Evolutionary conservation across 1,140 invertebrate genomes (phyloP).

Genomic region (Philopotamus ludificatus): DNA sequence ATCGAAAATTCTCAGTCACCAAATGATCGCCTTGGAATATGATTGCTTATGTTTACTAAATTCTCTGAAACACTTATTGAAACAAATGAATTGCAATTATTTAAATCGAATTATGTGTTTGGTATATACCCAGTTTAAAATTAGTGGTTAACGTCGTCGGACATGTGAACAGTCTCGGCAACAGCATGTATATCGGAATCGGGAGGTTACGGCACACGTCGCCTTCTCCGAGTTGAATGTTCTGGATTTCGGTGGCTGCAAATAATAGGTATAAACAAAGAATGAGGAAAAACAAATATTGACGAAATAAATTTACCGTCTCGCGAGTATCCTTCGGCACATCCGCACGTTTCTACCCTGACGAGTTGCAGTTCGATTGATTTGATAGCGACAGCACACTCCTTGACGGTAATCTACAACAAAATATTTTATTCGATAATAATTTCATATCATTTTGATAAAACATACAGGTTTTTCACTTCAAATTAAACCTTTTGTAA

Average conservation of each 20-base stretch:
- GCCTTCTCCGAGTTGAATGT: slow-evolving; percentile 95
- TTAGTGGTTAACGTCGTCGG: slow-evolving; percentile 87
- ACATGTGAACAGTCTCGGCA: slow-evolving; percentile 93
- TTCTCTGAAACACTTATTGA: slow-evolving; percentile 63
- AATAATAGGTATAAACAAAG: slow-evolving; percentile 36
- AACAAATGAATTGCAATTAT: slow-evolving; percentile 4
- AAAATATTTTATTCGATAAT: too few relatives aligned
- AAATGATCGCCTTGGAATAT: slow-evolving; percentile 92
- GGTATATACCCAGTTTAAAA: slow-evolving; percentile 92
- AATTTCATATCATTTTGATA: too few relatives aligned
- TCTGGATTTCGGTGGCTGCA: slow-evolving; percentile 95
- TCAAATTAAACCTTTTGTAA: too few relatives aligned
- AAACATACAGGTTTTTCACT: too few relatives aligned
- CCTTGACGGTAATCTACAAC: slow-evolving; percentile 52
- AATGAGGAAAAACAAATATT: too few relatives aligned
- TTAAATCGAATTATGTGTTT: not conserved
- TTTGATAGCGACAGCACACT: slow-evolving; percentile 70
- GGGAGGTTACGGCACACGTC: slow-evolving; percentile 78
- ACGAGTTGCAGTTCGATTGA: slow-evolving; percentile 94
- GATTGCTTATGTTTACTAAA: slow-evolving; percentile 91
- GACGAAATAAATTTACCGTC: slow-evolving; percentile 69
- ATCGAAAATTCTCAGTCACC: slow-evolving; percentile 95
- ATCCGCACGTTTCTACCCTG: slow-evolving; percentile 93
- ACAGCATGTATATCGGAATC: slow-evolving; percentile 94
- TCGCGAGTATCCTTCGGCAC: slow-evolving; percentile 89